Evolutionary conservation across 2,797 vertebrate species (phyloP), one percentile per base, ranked within the genome.

Genomic region (Centropyge bicolor): DNA sequence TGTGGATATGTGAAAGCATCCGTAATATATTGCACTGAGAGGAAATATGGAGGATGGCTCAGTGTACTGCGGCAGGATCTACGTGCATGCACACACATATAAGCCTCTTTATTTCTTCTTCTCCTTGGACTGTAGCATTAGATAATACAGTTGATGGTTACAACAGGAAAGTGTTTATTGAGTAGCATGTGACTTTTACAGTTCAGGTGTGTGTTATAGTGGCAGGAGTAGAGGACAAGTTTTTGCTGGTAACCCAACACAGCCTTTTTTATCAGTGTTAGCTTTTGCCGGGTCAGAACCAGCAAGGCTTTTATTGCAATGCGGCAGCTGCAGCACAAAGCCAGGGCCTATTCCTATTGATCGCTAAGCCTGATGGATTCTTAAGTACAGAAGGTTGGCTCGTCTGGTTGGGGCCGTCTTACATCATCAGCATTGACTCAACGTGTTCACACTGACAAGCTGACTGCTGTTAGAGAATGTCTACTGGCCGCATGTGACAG

Each of bases 271-370:
- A 83, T 88, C 76, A 76, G 76, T 66, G 68, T 73, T 86, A 48
- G 57, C 74, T 83, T 90, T 78, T 85, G 72, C 68, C 71, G 16
- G 86, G 87, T 89, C 87, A 83, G 80, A 77, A 61, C 61, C 38
- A 76, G 70, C 9, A 1, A 83, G 60, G 80, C 63, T 91, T 93
- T 90, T 90, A 93, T 91, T 89, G 86, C 90, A 85, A 80, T 93
- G 91, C 85, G 81, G 91, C 90, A 92, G 83, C 85, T 88, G 86
- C 88, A 89, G 74, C 87, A 88, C 85, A 88, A 87, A 89, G 88
- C 74, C 63, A 24, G 27, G 81, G 76, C 83, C 83, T 86, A 79
- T 88, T 89, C 77, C 70, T 89, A 93, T 93, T 90, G 90, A 92
- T 92, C 49, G 63, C 73, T 79, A 83, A 85, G 82, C 88, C 73